phyloP scores from a whole-genome alignment of 2,797 vertebrate genomes.

The Halcyon leucocephala region DNA sequence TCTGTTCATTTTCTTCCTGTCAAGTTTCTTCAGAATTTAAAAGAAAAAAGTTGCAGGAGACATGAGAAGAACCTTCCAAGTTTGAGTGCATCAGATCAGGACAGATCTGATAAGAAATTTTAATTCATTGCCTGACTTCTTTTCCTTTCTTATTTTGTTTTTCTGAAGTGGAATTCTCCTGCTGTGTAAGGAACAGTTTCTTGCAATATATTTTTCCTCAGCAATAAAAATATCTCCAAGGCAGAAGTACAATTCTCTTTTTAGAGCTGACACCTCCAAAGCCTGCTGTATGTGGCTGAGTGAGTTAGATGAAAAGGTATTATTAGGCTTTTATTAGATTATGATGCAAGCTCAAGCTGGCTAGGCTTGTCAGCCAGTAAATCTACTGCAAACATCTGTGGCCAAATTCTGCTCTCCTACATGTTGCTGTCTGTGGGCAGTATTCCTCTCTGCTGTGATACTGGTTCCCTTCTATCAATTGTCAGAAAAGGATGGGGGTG shows the following conservation, averaged over 20 bases:
- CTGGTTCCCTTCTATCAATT: not conserved
- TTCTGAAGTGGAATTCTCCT: not conserved
- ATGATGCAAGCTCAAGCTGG: constrained; percentile 5
- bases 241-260: not conserved
- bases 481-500: not conserved
- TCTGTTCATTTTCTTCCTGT: constrained; percentile 56
- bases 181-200: not conserved
- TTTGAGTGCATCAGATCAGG: not conserved
- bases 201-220: not conserved
- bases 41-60: not conserved
- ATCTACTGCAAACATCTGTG: not conserved
- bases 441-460: not conserved
- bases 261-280: not conserved
- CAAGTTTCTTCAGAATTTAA: constrained; percentile 13
- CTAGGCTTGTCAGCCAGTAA: not conserved
- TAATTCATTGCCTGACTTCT: not conserved
- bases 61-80: not conserved
- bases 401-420: not conserved
- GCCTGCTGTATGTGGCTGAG: not conserved
- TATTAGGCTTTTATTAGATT: constrained; percentile 38
- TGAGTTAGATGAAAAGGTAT: constrained; percentile 13
- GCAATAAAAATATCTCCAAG: not conserved
- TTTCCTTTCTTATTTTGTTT: not conserved
- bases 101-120: not conserved
- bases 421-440: not conserved